Evolutionary conservation across 1,140 invertebrate genomes (phyloP).

Genomic region (Meloidogyne floridensis): DNA sequence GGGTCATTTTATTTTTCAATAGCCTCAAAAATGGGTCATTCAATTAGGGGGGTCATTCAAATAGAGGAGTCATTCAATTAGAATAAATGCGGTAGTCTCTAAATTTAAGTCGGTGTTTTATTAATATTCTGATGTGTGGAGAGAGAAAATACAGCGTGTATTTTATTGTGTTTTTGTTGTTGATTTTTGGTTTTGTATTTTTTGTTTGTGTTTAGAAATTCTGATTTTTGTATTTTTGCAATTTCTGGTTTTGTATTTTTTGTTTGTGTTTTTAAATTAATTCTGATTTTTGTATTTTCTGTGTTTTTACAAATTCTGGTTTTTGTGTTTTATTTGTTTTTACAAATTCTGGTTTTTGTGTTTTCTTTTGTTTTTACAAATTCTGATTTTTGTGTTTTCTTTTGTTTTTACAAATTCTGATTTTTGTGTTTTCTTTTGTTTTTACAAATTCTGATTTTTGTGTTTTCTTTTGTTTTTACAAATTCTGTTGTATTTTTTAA

Average conservation of each 20-base stretch:
- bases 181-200: slow-evolving; percentile 14
- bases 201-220: neutral
- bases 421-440: neutral
- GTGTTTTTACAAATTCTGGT: no score
- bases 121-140: neutral
- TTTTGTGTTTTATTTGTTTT: neutral
- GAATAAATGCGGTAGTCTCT: no score
- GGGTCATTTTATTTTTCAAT: no score
- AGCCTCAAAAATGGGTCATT: no score
- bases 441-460: neutral
- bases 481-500: neutral
- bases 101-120: neutral
- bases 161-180: slow-evolving; percentile 16
- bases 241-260: slow-evolving; percentile 11
- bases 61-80: no score
- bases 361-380: neutral
- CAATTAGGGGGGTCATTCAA: no score
- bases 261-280: neutral
- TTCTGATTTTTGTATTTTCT: no score
- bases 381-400: neutral
- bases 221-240: neutral
- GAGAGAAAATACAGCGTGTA: neutral
- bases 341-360: neutral
- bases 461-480: neutral
- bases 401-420: neutral